These are phyloP conservation scores for Alexandromys fortis DNA, from an alignment of 2,113 vertebrate genomes.

Conservation along the genomic window DNA sequence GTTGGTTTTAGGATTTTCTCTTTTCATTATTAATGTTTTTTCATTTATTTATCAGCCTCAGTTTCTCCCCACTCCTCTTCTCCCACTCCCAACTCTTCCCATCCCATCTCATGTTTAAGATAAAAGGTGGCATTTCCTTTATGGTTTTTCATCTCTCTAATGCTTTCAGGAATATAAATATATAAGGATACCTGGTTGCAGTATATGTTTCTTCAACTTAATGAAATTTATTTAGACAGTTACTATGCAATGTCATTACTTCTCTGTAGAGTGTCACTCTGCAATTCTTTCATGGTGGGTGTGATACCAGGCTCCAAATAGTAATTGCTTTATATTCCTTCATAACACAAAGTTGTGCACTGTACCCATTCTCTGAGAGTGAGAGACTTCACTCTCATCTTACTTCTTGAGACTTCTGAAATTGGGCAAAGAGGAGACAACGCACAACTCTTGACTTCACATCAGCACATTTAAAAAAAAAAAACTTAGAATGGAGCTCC, in stretches of 20 bases:
- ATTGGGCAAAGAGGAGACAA: neutral
- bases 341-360: neutral
- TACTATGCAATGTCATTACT: neutral
- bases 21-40: neutral
- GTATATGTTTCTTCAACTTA: neutral
- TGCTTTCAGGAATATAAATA: neutral
- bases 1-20: neutral
- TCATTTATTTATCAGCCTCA: too few species aligned
- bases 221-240: neutral
- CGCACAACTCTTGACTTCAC: neutral
- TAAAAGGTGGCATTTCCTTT: neutral
- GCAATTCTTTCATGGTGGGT: neutral
- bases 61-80: too few species aligned
- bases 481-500: neutral
- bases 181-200: neutral
- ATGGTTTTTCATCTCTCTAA: neutral
- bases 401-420: neutral
- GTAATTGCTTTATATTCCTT: neutral
- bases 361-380: neutral
- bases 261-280: neutral
- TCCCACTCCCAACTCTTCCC: too few species aligned
- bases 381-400: neutral
- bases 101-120: neutral
- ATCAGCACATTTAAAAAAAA: neutral
- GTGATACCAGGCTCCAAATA: accelerated